Conservation (phyloP, 1,140 invertebrate species). For the Battus philenor region DNA sequence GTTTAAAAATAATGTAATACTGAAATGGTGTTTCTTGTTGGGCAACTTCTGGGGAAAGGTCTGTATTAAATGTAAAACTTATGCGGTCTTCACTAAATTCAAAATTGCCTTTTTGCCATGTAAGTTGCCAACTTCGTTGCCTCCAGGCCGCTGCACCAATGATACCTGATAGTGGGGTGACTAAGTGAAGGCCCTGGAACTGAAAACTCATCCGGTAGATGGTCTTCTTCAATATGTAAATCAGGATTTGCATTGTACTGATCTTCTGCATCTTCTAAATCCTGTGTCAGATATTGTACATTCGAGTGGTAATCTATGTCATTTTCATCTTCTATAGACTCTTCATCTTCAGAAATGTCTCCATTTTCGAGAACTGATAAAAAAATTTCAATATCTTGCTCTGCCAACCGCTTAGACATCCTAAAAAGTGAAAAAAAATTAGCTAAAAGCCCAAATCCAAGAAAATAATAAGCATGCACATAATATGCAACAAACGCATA, state of each 20-base stretch:
- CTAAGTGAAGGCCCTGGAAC: conserved; percentile 14
- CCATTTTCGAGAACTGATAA: conserved; percentile 1
- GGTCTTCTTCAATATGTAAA: conserved; percentile 14
- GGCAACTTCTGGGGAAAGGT: conserved; percentile 14
- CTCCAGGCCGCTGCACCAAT: conserved; percentile 34
- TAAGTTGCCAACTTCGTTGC: conserved; percentile 23
- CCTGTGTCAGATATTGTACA: conserved; percentile 15
- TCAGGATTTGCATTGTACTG: conserved; percentile 11
- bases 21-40: conserved; percentile 19
- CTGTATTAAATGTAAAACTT: conserved; percentile 19
- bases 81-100: conserved; percentile 18
- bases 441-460: not conserved
- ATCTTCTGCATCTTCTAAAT: conserved; percentile 13
- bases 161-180: conserved; percentile 11
- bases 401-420: conserved; percentile 19
- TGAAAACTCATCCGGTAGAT: conserved; percentile 31
- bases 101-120: conserved; percentile 21
- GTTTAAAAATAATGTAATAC: conserved; percentile 13
- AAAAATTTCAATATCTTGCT: conserved; percentile 23
- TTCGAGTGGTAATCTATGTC: conserved; percentile 18
- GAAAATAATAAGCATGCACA: not conserved
- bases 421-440: conserved; percentile 18
- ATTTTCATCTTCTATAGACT: conserved; percentile 19
- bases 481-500: not conserved
- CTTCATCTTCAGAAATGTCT: conserved; percentile 15